Conservation (phyloP, 2,797 vertebrate species). For the Limosa lapponica region DNA sequence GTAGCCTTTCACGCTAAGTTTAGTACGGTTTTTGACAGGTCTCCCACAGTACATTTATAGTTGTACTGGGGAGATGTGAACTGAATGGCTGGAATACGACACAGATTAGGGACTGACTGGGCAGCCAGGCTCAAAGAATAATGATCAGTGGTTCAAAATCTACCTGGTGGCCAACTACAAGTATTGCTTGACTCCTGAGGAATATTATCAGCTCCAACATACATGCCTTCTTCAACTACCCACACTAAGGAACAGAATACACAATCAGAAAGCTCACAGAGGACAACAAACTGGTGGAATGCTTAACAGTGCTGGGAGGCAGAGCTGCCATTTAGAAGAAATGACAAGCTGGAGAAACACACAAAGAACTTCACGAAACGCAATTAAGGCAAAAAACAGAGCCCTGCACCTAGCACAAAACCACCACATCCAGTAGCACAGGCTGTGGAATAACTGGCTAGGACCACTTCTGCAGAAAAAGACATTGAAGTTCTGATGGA, state of each 20-base stretch:
- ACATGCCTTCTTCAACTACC: background rate
- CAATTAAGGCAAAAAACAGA: background rate
- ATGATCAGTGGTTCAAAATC: background rate
- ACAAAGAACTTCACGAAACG: background rate
- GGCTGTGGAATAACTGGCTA: background rate
- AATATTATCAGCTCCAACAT: background rate
- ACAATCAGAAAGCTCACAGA: background rate
- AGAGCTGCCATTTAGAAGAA: background rate
- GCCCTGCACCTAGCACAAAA: background rate
- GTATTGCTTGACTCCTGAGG: background rate
- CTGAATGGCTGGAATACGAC: background rate
- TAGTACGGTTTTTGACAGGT: background rate
- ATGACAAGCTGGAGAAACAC: background rate
- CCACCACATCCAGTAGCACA: background rate
- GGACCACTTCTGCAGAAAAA: background rate
- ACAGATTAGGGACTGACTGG: background rate
- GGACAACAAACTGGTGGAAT: background rate
- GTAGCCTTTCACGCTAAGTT: background rate
- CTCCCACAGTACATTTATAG: background rate
- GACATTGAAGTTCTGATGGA: background rate
- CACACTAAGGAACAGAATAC: background rate
- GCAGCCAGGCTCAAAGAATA: background rate
- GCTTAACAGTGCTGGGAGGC: background rate
- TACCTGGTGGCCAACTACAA: background rate
- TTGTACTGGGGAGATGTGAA: background rate